These are phyloP conservation scores for Argyra leucocephala DNA, from an alignment of 2,888 invertebrate genomes.

Conservation along the genomic window DNA sequence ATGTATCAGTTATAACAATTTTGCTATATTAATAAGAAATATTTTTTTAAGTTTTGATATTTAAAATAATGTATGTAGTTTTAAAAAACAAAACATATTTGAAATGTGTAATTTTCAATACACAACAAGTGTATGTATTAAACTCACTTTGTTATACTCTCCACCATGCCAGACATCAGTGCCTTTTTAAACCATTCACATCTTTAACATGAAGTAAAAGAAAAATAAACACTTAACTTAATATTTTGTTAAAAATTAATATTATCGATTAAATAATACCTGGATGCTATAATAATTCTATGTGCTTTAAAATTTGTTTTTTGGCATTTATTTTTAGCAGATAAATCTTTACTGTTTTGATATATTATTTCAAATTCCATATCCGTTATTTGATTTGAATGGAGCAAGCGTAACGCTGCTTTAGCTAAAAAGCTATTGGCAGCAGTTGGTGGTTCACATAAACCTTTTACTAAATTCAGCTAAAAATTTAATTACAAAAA, in stretches of 20 bases:
- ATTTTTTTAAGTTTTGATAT: conserved; percentile 15
- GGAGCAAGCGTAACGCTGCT: conserved; percentile 49
- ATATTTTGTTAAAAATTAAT: background rate
- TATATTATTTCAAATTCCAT: conserved; percentile 56
- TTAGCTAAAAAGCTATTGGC: conserved; percentile 50
- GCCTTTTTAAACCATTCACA: conserved; percentile 64
- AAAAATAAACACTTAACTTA: background rate
- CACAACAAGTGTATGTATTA: background rate
- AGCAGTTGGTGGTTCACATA: conserved; percentile 52
- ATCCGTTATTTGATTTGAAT: conserved; percentile 49
- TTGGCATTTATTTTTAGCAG: conserved; percentile 17
- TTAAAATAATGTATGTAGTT: too few relatives aligned
- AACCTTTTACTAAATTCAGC: conserved; percentile 49
- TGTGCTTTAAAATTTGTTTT: conserved; percentile 47
- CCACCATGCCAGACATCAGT: conserved; percentile 59
- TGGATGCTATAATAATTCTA: conserved; percentile 55
- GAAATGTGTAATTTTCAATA: background rate
- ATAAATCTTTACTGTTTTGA: background rate
- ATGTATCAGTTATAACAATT: conserved; percentile 57
- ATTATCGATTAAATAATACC: conserved; percentile 22
- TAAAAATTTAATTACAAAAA: too few relatives aligned
- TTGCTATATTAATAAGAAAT: conserved; percentile 47
- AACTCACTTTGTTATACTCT: conserved; percentile 55
- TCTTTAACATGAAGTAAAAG: conserved; percentile 29
- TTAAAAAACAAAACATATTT: too few relatives aligned